These are phyloP conservation scores for Astur gentilis DNA, from an alignment of 2,113 vertebrate species.

Conservation along the genomic window DNA sequence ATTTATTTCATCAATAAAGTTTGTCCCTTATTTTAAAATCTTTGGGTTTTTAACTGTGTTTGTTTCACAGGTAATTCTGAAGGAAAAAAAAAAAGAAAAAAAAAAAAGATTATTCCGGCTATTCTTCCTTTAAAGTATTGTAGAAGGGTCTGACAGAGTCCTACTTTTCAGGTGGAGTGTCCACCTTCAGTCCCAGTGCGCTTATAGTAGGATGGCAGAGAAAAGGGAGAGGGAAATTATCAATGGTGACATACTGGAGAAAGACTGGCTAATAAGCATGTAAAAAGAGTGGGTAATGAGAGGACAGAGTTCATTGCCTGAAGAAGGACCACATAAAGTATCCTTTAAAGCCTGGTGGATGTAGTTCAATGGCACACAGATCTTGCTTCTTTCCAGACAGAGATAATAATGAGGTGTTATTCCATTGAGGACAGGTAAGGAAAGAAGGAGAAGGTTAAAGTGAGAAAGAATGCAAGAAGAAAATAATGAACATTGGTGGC, in stretches of 20 bases:
- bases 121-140: not conserved
- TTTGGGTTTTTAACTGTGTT: fast-evolving
- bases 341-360: not conserved
- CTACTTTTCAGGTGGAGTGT: not conserved
- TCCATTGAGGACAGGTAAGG: not conserved
- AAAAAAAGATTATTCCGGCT: not conserved
- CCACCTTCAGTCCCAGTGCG: not conserved
- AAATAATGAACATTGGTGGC: not conserved
- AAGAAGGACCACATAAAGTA: not conserved
- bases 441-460: not conserved
- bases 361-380: not conserved
- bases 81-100: not conserved
- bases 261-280: not conserved
- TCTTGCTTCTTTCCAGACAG: not conserved
- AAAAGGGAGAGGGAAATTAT: not conserved
- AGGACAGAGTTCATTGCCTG: not conserved
- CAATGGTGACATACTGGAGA: not conserved
- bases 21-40: not conserved
- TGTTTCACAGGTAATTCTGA: not conserved
- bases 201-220: not conserved
- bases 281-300: not conserved
- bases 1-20: not conserved
- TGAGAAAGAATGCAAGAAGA: not conserved
- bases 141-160: not conserved
- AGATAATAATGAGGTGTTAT: not conserved